A percentile compares a stretch with the other conserved stretches of the same genome.
These are phyloP conservation scores for Chelonus insularis DNA, from an alignment of 1,140 invertebrate species.

Conservation along the genomic window DNA sequence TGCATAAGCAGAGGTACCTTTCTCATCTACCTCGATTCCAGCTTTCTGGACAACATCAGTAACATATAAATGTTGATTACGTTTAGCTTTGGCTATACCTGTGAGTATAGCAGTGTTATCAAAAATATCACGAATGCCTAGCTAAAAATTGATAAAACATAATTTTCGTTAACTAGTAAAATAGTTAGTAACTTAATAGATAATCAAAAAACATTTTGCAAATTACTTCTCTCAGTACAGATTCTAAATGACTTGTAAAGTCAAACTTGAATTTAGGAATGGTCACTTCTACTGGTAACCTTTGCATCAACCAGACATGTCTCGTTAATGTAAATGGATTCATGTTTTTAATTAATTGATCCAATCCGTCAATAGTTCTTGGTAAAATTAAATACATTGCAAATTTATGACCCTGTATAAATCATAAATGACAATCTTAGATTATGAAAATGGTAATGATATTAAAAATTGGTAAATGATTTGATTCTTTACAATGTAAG, in stretches of 20 bases:
- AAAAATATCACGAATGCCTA: slow-evolving; percentile 74
- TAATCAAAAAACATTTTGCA: too few relatives aligned
- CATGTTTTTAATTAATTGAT: slow-evolving; percentile 63
- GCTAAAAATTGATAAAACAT: slow-evolving; percentile 49
- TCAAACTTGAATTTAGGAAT: slow-evolving; percentile 81
- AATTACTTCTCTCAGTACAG: slow-evolving; percentile 65
- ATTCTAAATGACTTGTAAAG: slow-evolving; percentile 66
- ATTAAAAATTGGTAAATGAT: slow-evolving; percentile 20
- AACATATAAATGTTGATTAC: slow-evolving; percentile 63
- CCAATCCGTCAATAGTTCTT: slow-evolving; percentile 64
- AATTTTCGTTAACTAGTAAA: slow-evolving; percentile 17
- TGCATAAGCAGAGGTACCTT: slow-evolving; percentile 76
- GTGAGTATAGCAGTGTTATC: slow-evolving; percentile 69
- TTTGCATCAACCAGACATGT: slow-evolving; percentile 64
- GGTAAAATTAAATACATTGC: slow-evolving; percentile 76
- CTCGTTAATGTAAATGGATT: slow-evolving; percentile 61
- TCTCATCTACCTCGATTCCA: slow-evolving; percentile 82
- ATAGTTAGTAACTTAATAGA: not conserved
- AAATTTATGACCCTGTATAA: slow-evolving; percentile 67
- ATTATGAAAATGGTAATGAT: slow-evolving; percentile 10
- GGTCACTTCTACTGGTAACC: slow-evolving; percentile 64
- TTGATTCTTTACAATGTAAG: slow-evolving; percentile 74
- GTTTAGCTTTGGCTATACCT: slow-evolving; percentile 64
- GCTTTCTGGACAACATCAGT: slow-evolving; percentile 79
- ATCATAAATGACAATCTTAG: not conserved